A percentile compares a stretch with the other conserved stretches of the same genome.
phyloP scores from a whole-genome alignment of 2,797 vertebrate genomes.

The Lemur catta region DNA sequence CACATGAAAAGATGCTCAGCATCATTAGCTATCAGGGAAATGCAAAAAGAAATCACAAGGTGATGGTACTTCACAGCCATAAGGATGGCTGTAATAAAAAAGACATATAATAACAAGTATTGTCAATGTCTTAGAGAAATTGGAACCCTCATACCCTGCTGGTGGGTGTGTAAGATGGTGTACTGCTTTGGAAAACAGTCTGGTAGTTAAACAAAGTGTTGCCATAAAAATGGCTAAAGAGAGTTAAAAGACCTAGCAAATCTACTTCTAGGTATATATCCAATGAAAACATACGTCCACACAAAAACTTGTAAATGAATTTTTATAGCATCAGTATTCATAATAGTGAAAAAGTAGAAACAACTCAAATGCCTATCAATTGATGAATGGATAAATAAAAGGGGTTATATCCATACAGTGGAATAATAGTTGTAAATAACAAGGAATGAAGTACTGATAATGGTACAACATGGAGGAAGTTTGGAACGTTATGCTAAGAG shows the following conservation, averaged over 20 bases:
- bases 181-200: background rate
- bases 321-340: background rate
- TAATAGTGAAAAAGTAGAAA: background rate
- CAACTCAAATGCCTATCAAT: background rate
- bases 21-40: no score
- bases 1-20: background rate
- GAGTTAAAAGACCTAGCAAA: background rate
- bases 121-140: background rate
- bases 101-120: background rate
- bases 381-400: background rate
- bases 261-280: background rate
- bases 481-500: background rate
- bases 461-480: background rate
- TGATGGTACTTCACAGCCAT: no score
- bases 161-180: background rate
- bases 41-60: no score
- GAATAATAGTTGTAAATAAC: background rate
- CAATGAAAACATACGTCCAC: background rate
- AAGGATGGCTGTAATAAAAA: no score
- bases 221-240: background rate
- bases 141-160: background rate
- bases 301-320: background rate
- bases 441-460: background rate
- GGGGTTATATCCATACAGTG: background rate
- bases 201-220: background rate